A percentile compares a stretch with the other conserved stretches of the same genome.
phyloP scores from a whole-genome alignment of 2,888 invertebrate genomes.

The Sicus ferrugineus region DNA sequence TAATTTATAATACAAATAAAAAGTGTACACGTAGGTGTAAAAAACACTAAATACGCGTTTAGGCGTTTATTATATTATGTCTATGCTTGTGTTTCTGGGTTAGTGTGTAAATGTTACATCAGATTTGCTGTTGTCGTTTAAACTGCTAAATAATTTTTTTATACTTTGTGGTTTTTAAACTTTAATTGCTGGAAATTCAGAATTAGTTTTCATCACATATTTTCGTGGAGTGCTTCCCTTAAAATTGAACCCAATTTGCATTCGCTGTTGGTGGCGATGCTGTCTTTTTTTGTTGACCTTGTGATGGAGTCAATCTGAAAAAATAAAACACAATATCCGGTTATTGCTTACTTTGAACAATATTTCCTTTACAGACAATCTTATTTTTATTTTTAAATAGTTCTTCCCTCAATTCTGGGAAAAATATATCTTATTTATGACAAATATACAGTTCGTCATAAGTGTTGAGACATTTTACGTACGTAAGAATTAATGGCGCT shows the following conservation, averaged over 20 bases:
- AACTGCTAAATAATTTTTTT: conserved; percentile 20
- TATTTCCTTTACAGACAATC: background rate
- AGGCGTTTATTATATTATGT: background rate
- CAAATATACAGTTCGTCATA: too few species aligned
- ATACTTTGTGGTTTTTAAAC: conserved; percentile 23
- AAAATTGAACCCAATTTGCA: conserved; percentile 65
- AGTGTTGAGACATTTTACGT: too few species aligned
- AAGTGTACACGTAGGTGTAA: too few species aligned
- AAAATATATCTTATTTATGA: too few species aligned
- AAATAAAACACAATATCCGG: conserved; percentile 9
- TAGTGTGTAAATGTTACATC: conserved; percentile 10
- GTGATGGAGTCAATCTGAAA: conserved; percentile 53
- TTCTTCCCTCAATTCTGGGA: background rate
- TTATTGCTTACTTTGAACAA: conserved; percentile 3
- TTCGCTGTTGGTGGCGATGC: conserved; percentile 57
- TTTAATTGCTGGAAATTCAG: conserved; percentile 1
- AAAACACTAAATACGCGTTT: too few species aligned
- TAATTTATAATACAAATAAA: conserved; percentile 25
- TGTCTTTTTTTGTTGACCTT: conserved; percentile 42
- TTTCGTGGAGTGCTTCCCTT: conserved; percentile 43
- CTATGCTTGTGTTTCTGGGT: background rate
- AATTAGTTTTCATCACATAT: conserved; percentile 19
- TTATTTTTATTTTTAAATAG: background rate
- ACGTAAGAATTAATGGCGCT: too few species aligned
- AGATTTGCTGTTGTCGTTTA: conserved; percentile 31